phyloP scores from a whole-genome alignment of 2,797 vertebrate genomes.

The Loris lydekkerianus region DNA sequence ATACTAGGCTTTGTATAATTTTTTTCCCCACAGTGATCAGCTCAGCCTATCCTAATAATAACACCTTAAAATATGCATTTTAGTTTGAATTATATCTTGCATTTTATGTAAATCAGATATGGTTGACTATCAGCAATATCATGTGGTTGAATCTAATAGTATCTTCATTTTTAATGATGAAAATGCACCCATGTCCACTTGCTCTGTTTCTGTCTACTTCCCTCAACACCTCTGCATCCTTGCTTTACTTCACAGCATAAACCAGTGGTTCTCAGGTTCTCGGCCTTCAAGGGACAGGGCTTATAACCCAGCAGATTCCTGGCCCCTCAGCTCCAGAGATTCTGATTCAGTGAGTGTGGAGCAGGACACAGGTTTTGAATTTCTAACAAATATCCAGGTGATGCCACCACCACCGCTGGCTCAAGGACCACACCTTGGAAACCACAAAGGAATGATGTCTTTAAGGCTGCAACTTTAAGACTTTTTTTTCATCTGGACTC shows the following conservation, averaged over 20 bases:
- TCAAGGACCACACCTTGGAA: background rate
- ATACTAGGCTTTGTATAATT: background rate
- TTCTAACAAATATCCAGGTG: background rate
- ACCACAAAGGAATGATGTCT: background rate
- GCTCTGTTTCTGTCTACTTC: background rate
- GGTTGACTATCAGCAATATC: background rate
- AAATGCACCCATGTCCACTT: background rate
- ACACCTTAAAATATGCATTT: background rate
- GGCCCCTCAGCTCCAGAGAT: background rate
- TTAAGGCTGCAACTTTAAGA: background rate
- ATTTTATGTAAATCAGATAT: slow-evolving; percentile 30
- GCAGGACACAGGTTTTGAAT: background rate
- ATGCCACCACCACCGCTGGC: background rate
- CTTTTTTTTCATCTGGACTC: background rate
- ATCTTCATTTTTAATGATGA: slow-evolving; percentile 35
- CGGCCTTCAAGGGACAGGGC: background rate
- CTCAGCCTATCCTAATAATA: background rate
- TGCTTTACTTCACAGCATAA: background rate
- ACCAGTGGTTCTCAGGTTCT: slow-evolving; percentile 1
- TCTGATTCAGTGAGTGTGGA: background rate
- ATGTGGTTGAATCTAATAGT: background rate
- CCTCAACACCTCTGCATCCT: background rate
- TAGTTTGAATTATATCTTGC: background rate
- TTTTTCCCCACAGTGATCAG: background rate
- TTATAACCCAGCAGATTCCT: background rate